Base-by-base conservation (phyloP, 2,888 invertebrate genomes). In the Diplazon laetatorius region DNA sequence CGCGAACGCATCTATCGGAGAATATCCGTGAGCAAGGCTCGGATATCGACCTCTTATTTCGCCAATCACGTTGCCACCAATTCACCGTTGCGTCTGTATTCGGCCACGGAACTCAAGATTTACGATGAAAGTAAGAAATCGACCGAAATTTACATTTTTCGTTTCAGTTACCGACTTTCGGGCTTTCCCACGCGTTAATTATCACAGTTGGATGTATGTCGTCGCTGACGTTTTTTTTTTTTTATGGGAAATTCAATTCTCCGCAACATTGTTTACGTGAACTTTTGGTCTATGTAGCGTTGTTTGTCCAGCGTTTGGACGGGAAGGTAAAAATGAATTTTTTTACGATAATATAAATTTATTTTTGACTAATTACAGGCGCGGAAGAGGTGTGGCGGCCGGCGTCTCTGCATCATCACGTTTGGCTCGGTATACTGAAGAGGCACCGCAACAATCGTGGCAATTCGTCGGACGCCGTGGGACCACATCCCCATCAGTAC, bases 341-440 rank as follows among this genome's bases (percentile, higher is more conserved):
- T n/a, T n/a, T n/a, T n/a, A n/a, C n/a, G n/a, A n/a, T n/a, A n/a
- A n/a, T n/a, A n/a, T n/a, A n/a, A n/a, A n/a, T n/a, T n/a, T n/a
- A n/a, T n/a, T n/a, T n/a, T n/a, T n/a, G n/a, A n/a, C n/a, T n/a
- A 6, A 30, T 30, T 30, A 0, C 65, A 87, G 92, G 93, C 66
- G 94, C 96, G 0, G 95, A 95, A 89, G 92, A 93, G 72, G 92
- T 94, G 35, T 92, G 94, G n/a, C n/a, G n/a, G 90, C 95, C 96
- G 0, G 94, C 94, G 84, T 96, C 95, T 0, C 91, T 98, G 18
- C 96, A 96, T 86, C 95, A 96, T 89, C 94, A 96, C 89, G 94
- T 97, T 10, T 98, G 98, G 95, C 92, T 96, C 22, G 94, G 96
- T 14, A 88, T 96, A 9, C 78, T 55, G 2, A 79, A 80, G 63